Conservation (phyloP, 2,113 vertebrate species). For the Malaclemys terrapin region DNA sequence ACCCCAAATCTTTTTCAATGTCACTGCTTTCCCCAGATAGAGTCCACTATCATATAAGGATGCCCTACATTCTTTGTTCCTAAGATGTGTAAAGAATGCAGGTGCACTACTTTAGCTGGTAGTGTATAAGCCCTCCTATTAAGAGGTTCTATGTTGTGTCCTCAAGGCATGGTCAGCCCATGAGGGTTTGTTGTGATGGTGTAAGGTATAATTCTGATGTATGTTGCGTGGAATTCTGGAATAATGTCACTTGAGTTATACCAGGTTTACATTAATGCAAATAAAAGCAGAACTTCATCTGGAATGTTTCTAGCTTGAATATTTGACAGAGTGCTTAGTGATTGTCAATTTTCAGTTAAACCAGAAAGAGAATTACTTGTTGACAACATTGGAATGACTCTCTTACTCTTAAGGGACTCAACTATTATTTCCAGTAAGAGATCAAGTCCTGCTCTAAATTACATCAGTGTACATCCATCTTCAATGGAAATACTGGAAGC, state of each 20-base stretch:
- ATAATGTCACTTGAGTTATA: background rate
- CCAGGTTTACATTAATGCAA: background rate
- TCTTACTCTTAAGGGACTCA: background rate
- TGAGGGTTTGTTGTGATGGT: background rate
- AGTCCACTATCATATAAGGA: no score
- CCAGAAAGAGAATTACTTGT: background rate
- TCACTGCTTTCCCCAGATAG: background rate
- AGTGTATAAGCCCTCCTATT: background rate
- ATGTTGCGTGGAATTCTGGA: background rate
- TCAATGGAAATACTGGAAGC: background rate
- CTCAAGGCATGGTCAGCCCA: no score
- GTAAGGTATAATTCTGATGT: background rate
- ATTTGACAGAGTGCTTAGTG: background rate
- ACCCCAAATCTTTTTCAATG: background rate
- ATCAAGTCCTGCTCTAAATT: constrained; percentile 16
- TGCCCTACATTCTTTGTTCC: no score
- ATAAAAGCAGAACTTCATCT: background rate
- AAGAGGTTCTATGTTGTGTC: background rate
- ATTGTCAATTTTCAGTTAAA: background rate
- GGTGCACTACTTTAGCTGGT: background rate
- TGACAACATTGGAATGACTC: background rate
- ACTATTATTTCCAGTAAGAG: constrained; percentile 20
- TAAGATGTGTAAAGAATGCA: no score
- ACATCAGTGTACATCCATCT: background rate
- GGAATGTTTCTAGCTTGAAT: background rate